phyloP scores from a whole-genome alignment of 2,113 vertebrate genomes.

The Macrotus californicus region DNA sequence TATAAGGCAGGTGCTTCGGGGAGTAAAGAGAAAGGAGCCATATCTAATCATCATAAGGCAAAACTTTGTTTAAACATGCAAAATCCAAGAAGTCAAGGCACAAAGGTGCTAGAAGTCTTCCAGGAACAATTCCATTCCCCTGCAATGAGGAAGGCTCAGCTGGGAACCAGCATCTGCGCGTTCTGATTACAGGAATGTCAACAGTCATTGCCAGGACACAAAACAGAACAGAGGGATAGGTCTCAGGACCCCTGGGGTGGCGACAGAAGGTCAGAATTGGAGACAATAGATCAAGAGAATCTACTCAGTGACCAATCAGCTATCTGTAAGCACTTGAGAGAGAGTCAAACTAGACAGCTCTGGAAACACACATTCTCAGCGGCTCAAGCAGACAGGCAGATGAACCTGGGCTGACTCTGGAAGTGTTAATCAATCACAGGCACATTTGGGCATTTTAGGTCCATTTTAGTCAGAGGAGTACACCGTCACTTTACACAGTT shows the following conservation, averaged over 20 bases:
- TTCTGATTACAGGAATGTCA: not conserved
- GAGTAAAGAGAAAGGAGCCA: not conserved
- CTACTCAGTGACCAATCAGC: not conserved
- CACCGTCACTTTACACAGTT: not conserved
- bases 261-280: not conserved
- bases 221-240: not conserved
- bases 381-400: not conserved
- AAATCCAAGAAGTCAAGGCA: not conserved
- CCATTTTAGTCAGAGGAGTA: not conserved
- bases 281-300: not conserved
- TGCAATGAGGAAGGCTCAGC: not conserved
- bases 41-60: not conserved
- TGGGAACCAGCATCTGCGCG: not conserved
- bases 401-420: not conserved
- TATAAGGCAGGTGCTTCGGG: not conserved
- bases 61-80: not conserved
- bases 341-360: not conserved
- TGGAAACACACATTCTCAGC: not conserved
- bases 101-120: not conserved
- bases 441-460: not conserved
- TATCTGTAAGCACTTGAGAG: not conserved
- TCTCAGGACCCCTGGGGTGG: not conserved
- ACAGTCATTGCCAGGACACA: not conserved
- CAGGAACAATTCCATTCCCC: not conserved
- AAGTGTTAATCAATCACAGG: not conserved